Conservation (phyloP, 2,113 vertebrate genomes). For the Antidorcas marsupialis region DNA sequence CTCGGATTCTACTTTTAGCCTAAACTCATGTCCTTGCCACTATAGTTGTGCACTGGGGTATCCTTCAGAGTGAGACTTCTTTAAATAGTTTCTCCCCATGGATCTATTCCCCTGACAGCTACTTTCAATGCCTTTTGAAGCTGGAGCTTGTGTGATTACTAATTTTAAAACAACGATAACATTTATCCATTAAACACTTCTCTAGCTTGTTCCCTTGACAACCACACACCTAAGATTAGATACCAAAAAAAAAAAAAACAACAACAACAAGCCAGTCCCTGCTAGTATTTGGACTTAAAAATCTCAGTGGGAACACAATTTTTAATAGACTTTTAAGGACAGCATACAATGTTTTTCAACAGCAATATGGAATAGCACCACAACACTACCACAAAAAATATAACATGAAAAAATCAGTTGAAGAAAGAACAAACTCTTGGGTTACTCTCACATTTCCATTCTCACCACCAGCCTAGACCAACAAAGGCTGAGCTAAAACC, state of each 20-base stretch:
- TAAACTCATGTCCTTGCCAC: not conserved
- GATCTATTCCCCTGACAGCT: not conserved
- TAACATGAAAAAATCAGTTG: not conserved
- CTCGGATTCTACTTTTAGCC: not conserved
- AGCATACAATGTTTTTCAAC: not conserved
- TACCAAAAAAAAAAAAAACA: not conserved
- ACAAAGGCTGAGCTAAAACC: not conserved
- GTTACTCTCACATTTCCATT: not conserved
- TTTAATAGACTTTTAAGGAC: conserved; percentile 33
- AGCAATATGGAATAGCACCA: not conserved
- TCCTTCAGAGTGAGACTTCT: not conserved
- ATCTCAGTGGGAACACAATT: not conserved
- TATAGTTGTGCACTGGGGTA: not conserved
- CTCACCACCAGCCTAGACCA: not conserved
- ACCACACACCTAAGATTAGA: conserved; percentile 39
- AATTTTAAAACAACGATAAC: conserved; percentile 53
- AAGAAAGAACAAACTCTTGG: not conserved
- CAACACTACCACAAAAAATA: not conserved
- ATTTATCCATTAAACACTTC: conserved; percentile 50
- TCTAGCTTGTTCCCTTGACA: conserved; percentile 32
- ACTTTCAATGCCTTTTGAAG: not conserved
- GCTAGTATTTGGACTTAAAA: not conserved
- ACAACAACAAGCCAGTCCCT: not conserved
- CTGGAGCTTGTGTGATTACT: not conserved
- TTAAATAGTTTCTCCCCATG: not conserved